Evolutionary conservation across 1,140 invertebrate species (phyloP).

Genomic region (Temnothorax curvispinosus): DNA sequence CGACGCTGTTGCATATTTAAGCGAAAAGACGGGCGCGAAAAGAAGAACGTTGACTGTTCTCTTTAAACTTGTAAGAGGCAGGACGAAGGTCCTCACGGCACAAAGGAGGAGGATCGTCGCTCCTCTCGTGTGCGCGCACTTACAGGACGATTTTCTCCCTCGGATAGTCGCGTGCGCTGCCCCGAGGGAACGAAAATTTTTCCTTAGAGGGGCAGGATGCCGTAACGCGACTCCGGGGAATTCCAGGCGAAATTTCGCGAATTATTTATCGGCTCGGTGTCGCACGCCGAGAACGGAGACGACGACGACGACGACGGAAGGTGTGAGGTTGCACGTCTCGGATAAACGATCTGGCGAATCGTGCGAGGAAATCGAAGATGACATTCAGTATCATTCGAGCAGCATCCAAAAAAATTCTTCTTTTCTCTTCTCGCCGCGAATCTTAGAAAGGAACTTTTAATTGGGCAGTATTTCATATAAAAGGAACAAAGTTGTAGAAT

Average conservation of each 20-base stretch:
- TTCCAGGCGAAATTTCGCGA: conserved; percentile 31
- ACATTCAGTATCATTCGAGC: conserved; percentile 21
- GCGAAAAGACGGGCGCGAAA: conserved; percentile 40
- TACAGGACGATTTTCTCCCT: conserved; percentile 22
- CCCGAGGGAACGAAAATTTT: conserved; percentile 48
- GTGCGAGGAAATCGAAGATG: conserved; percentile 34
- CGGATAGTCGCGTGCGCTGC: conserved; percentile 38
- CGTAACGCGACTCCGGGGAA: conserved; percentile 37
- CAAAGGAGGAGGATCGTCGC: conserved; percentile 26
- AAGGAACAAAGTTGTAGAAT: conserved; percentile 4
- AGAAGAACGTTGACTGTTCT: conserved; percentile 59
- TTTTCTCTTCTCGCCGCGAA: background rate
- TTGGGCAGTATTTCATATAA: conserved; percentile 29
- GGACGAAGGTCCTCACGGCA: conserved; percentile 23
- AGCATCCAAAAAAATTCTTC: background rate
- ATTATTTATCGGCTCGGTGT: conserved; percentile 51
- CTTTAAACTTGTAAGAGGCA: conserved; percentile 49
- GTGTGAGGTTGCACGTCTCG: conserved; percentile 26
- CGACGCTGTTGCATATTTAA: conserved; percentile 55
- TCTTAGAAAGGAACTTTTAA: conserved; percentile 39
- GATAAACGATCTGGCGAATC: conserved; percentile 47
- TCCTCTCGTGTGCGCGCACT: conserved; percentile 13
- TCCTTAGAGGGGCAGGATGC: conserved; percentile 47
- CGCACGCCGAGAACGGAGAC: background rate
- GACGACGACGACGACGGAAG: conserved; percentile 10